Evolutionary conservation across 2,113 vertebrate species (phyloP).

Genomic region (Sula dactylatra): DNA sequence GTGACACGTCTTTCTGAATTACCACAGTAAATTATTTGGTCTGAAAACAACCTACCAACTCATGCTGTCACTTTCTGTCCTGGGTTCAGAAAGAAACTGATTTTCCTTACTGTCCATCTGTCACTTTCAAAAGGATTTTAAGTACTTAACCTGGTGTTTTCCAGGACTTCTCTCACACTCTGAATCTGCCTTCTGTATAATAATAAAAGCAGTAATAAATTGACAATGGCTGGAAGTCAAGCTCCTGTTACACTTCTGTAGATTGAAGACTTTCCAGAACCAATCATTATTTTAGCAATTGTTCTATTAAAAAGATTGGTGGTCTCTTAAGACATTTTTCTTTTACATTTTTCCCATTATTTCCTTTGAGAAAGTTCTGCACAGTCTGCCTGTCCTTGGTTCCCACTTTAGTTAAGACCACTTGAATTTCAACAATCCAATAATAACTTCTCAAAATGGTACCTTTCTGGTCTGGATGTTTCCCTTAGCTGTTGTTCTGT

Average conservation of each 20-base stretch:
- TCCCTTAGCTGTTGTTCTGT: not conserved
- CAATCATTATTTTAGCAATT: not conserved
- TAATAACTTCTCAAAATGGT: not conserved
- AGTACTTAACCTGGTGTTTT: not conserved
- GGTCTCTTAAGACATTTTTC: not conserved
- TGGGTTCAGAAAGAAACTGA: not conserved
- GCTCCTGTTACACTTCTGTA: not conserved
- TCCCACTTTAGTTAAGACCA: not conserved
- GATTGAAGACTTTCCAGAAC: not conserved
- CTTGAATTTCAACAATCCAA: not conserved
- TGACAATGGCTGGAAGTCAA: not conserved
- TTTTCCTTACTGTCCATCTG: not conserved
- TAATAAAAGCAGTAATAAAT: not conserved
- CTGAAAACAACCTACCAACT: not conserved
- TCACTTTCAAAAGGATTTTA: not conserved
- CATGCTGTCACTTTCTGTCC: not conserved
- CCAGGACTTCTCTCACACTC: not conserved
- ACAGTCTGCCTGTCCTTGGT: not conserved
- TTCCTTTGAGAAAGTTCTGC: not conserved
- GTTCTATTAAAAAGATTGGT: not conserved
- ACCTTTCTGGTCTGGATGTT: not conserved
- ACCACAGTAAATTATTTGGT: not conserved
- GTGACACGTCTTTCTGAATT: not conserved
- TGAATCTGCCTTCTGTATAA: not conserved
- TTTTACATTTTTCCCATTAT: not conserved